Conservation (phyloP, 2,888 invertebrate species). For the Cerastis rubricosa region DNA sequence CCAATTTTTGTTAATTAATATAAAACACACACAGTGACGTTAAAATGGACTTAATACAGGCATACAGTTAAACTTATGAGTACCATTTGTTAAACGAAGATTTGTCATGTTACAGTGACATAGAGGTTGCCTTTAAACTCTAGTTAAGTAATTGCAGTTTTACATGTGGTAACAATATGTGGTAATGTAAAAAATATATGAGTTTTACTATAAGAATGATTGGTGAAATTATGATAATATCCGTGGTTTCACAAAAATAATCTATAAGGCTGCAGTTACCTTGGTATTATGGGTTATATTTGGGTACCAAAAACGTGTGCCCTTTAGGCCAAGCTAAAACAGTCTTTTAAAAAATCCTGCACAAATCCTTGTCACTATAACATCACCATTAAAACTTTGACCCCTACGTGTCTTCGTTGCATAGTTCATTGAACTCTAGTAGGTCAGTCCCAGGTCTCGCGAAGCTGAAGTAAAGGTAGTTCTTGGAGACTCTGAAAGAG, state of each 20-base stretch:
- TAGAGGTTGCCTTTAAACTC: background rate
- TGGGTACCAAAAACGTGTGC: background rate
- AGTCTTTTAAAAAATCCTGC: background rate
- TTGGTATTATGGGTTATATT: background rate
- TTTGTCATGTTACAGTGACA: constrained; percentile 37
- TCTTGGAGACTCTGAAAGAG: constrained; percentile 83
- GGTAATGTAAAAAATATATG: background rate
- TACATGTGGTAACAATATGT: background rate
- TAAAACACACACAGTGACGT: constrained; percentile 15
- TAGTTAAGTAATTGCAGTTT: background rate
- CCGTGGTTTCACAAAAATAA: background rate
- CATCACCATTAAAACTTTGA: background rate
- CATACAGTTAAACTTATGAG: constrained; percentile 46
- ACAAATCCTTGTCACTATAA: background rate
- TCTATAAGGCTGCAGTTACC: background rate
- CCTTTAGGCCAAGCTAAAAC: background rate
- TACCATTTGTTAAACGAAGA: constrained; percentile 9
- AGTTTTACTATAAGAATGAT: constrained; percentile 18
- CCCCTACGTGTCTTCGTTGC: constrained; percentile 63
- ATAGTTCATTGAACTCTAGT: constrained; percentile 79
- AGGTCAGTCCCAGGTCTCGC: constrained; percentile 79
- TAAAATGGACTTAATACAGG: constrained; percentile 6
- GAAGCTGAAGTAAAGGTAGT: constrained; percentile 81
- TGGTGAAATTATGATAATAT: background rate
- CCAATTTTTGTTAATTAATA: constrained; percentile 30